Percentiles rank a stretch among this genome's conserved stretches.
Conservation (phyloP, 30 jellyfish, hydroid and myxozoan genomes). For the Calvadosia cruxmelitensis region DNA sequence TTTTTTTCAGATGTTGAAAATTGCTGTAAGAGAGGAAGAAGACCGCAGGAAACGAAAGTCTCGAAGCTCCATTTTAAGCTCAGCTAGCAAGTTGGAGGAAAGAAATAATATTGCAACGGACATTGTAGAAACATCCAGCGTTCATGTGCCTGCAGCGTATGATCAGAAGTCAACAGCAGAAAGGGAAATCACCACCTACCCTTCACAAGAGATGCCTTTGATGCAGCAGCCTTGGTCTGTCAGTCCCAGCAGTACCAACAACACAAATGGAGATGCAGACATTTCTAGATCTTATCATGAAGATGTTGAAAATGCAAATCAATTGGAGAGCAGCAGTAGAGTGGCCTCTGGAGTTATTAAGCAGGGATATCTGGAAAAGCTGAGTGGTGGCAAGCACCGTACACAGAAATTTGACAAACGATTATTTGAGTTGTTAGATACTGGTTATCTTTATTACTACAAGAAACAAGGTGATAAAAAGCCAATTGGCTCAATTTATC, state of each 20-base stretch:
- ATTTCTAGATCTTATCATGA: no score
- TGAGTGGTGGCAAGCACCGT: conserved; percentile 82
- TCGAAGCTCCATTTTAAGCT: no score
- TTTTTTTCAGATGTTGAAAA: conserved; percentile 56
- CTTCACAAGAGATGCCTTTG: neutral
- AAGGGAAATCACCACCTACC: neutral
- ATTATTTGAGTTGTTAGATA: conserved; percentile 57
- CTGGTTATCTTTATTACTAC: conserved; percentile 65
- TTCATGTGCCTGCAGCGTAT: neutral
- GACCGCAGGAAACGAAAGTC: conserved; percentile 37
- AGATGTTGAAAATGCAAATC: neutral
- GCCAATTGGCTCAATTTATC: conserved; percentile 62
- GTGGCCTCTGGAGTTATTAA: conserved; percentile 5
- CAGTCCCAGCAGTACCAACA: neutral
- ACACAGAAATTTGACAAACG: conserved; percentile 78
- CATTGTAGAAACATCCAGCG: neutral
- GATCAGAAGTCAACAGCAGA: neutral
- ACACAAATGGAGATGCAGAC: neutral
- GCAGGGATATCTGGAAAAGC: conserved; percentile 60
- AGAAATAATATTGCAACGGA: no score
- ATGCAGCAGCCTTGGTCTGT: neutral
- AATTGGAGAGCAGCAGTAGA: neutral
- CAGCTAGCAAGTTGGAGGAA: no score
- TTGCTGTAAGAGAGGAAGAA: conserved; percentile 52
- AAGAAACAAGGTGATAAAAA: conserved; percentile 49